Percentiles rank a stretch among this genome's conserved stretches.
Evolutionary conservation across 2,888 invertebrate species (phyloP).

Genomic region (Cryptophagus acutangulus): DNA sequence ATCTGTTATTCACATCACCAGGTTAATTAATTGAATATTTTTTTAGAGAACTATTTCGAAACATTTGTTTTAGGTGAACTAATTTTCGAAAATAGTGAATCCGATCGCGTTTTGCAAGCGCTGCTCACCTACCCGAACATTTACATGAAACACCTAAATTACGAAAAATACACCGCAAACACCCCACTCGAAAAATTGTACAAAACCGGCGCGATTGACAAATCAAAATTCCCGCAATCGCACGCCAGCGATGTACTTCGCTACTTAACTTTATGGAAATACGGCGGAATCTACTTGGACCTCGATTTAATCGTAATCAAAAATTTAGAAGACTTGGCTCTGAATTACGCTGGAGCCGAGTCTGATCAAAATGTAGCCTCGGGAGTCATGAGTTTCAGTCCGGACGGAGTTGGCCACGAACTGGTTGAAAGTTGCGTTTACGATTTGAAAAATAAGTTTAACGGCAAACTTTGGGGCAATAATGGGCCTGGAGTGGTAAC

Average conservation of each 20-base stretch:
- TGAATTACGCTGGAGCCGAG: slow-evolving; percentile 62
- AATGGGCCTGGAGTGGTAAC: slow-evolving; percentile 68
- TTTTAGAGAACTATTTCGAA: no score
- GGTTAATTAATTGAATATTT: slow-evolving; percentile 27
- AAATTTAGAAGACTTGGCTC: slow-evolving; percentile 51
- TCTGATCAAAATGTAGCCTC: slow-evolving; percentile 57
- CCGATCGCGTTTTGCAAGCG: slow-evolving; percentile 41
- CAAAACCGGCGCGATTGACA: slow-evolving; percentile 47
- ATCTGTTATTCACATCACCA: slow-evolving; percentile 53
- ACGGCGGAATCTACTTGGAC: slow-evolving; percentile 73
- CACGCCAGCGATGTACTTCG: slow-evolving; percentile 63
- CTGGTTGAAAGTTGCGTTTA: slow-evolving; percentile 55
- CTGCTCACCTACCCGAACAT: slow-evolving; percentile 51
- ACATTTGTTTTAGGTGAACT: no score
- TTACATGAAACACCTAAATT: slow-evolving; percentile 50
- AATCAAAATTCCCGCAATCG: slow-evolving; percentile 54
- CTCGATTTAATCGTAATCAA: slow-evolving; percentile 67
- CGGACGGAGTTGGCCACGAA: slow-evolving; percentile 51
- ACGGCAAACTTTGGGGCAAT: slow-evolving; percentile 56
- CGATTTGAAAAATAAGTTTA: slow-evolving; percentile 53
- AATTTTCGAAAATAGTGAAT: slow-evolving; percentile 30
- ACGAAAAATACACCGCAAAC: slow-evolving; percentile 50
- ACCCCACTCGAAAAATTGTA: slow-evolving; percentile 58
- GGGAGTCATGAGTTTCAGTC: slow-evolving; percentile 61
- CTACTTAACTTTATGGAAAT: slow-evolving; percentile 66